phyloP scores from a whole-genome alignment of 1,140 invertebrate genomes.

The Heliconius himera region DNA sequence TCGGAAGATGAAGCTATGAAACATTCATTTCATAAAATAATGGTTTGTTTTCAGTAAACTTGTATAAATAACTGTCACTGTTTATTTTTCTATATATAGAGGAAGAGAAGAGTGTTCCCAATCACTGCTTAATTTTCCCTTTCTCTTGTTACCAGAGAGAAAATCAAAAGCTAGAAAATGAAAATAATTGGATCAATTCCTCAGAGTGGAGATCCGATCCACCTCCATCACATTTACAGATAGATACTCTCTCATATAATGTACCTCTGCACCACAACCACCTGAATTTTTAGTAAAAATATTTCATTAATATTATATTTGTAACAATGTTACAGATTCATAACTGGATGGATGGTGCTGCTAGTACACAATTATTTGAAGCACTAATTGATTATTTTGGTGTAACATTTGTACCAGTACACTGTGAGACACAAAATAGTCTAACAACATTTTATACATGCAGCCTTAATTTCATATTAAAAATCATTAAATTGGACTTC shows the following conservation, averaged over 20 bases:
- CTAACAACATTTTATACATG: constrained; percentile 63
- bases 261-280: too few species aligned
- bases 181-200: too few species aligned
- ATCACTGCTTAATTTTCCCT: too few species aligned
- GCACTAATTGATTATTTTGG: constrained; percentile 55
- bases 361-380: constrained; percentile 52
- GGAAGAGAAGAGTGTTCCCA: too few species aligned
- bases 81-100: too few species aligned
- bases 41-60: not conserved
- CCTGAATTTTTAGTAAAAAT: too few species aligned
- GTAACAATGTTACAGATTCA: constrained; percentile 55
- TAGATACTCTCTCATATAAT: too few species aligned
- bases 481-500: constrained; percentile 66
- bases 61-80: not conserved
- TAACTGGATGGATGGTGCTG: constrained; percentile 52
- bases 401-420: constrained; percentile 56
- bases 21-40: constrained; percentile 68
- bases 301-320: not conserved
- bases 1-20: constrained; percentile 56
- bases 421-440: constrained; percentile 48
- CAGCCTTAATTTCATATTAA: constrained; percentile 55
- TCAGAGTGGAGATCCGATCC: too few species aligned
- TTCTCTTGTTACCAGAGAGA: too few species aligned
- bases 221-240: too few species aligned
- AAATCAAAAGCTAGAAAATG: too few species aligned